phyloP scores from a whole-genome alignment of 2,888 invertebrate genomes.

The Fragum sueziense region DNA sequence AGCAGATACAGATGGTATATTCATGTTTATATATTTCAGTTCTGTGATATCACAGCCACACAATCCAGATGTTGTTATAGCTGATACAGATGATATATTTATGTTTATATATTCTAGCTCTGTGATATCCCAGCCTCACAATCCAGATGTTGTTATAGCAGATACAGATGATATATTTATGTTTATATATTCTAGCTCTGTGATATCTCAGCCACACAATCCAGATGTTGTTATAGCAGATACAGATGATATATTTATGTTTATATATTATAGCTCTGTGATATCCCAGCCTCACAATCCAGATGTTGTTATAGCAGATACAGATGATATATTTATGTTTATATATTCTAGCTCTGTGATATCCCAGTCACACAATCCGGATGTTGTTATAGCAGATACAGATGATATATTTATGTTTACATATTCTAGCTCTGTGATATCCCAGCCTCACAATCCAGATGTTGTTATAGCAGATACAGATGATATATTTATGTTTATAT shows the following conservation, averaged over 20 bases:
- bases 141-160: no score
- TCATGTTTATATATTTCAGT: no score
- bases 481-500: constrained; percentile 28
- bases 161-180: no score
- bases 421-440: constrained; percentile 47
- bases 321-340: no score
- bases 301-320: constrained; percentile 64
- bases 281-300: constrained; percentile 60
- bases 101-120: no score
- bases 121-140: no score
- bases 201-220: constrained; percentile 55
- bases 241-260: no score
- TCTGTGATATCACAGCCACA: no score
- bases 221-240: constrained; percentile 66
- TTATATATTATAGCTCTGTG: constrained; percentile 46
- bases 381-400: constrained; percentile 64
- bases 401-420: no score
- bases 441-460: constrained; percentile 63
- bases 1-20: no score
- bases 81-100: no score
- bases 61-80: no score
- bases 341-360: constrained; percentile 47
- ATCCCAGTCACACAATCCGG: constrained; percentile 62
- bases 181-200: constrained; percentile 46
- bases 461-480: constrained; percentile 63